Conservation (phyloP, 2,113 vertebrate genomes). For the Ifrita kowaldi region DNA sequence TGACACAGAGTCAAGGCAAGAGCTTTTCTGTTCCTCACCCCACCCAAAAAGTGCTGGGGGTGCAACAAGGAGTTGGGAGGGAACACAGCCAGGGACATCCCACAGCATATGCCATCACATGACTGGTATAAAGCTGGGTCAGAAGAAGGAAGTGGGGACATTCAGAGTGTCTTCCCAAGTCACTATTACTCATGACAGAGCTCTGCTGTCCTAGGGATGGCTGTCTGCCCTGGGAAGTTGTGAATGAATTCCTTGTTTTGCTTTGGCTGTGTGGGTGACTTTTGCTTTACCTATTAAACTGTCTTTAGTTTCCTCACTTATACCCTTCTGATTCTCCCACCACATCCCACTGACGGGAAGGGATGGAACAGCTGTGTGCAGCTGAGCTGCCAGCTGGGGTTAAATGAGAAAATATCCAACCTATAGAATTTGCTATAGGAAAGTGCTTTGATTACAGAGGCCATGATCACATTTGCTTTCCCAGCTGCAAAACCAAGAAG, state of each 20-base stretch:
- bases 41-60: not conserved
- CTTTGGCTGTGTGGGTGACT: not conserved
- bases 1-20: not conserved
- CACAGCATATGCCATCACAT: not conserved
- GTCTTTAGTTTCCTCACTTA: not conserved
- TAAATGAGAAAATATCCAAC: not conserved
- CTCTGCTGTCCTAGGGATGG: not conserved
- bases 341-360: not conserved
- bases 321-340: not conserved
- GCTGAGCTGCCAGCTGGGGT: not conserved
- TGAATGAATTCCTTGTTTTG: not conserved
- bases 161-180: not conserved
- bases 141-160: not conserved
- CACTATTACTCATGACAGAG: not conserved
- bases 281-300: not conserved
- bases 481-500: not conserved
- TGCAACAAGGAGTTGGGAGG: not conserved
- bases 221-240: not conserved
- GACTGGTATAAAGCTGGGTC: not conserved
- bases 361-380: not conserved
- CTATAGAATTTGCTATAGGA: rapidly evolving
- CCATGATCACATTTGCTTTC: rapidly evolving
- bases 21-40: not conserved
- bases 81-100: not conserved
- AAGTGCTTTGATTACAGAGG: not conserved